Conservation (phyloP, 2,113 vertebrate genomes). For the Nesogale talazaci region DNA sequence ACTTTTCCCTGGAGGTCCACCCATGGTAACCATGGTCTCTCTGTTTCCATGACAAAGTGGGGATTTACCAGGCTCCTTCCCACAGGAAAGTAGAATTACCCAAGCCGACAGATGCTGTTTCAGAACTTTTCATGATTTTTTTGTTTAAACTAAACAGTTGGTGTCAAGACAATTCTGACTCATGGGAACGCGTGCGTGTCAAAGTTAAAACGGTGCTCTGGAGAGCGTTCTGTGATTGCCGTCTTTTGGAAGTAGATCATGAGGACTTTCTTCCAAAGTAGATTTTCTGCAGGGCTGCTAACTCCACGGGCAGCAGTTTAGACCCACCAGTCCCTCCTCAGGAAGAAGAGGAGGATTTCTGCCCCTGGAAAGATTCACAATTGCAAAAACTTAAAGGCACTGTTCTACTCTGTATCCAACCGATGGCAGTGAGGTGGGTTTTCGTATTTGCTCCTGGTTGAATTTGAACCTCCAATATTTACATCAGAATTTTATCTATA, state of each 20-base stretch:
- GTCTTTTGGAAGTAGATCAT: background rate
- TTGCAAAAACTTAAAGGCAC: too few relatives aligned
- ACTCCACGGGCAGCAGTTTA: too few relatives aligned
- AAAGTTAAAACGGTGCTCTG: background rate
- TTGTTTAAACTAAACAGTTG: conserved; percentile 1
- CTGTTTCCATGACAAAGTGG: background rate
- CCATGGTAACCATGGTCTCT: background rate
- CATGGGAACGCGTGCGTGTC: background rate
- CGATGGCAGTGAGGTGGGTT: too few relatives aligned
- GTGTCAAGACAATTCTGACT: background rate
- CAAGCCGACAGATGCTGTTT: background rate
- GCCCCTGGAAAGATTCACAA: too few relatives aligned
- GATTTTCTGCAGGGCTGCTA: too few relatives aligned
- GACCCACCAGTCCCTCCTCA: too few relatives aligned
- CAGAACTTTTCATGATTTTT: background rate
- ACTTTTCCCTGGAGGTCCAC: too few relatives aligned
- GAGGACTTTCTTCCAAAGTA: background rate
- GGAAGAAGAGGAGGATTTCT: too few relatives aligned
- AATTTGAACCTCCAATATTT: background rate
- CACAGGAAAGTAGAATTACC: background rate
- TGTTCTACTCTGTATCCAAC: too few relatives aligned
- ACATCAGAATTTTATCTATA: background rate
- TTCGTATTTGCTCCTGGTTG: background rate
- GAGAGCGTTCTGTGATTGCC: background rate
- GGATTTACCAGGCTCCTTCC: background rate